Conservation (phyloP, 2,113 vertebrate species). For the Aptenodytes patagonicus region DNA sequence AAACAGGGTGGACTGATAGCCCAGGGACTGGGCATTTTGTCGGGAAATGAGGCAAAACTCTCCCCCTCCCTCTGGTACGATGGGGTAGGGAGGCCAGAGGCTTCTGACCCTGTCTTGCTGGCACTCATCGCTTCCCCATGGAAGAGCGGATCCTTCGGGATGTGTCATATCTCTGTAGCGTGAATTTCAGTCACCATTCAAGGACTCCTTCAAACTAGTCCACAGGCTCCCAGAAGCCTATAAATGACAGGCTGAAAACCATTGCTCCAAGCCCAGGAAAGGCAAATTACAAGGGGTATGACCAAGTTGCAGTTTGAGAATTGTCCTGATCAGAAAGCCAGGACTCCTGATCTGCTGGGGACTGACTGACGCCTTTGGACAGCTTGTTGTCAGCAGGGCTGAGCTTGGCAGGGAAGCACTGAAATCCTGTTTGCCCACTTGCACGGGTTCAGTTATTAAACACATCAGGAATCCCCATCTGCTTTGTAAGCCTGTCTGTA, state of each 20-base stretch:
- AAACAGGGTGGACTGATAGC: background rate
- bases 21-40: background rate
- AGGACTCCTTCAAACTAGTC: background rate
- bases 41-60: background rate
- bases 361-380: background rate
- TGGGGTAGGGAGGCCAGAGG: background rate
- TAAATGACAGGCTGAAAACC: background rate
- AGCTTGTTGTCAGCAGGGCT: background rate
- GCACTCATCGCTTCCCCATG: fast-evolving
- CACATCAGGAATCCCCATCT: slow-evolving; percentile 34
- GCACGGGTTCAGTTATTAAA: background rate
- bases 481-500: background rate
- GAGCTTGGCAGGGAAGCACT: background rate
- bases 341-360: background rate
- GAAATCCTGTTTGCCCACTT: slow-evolving; percentile 1
- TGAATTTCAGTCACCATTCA: background rate
- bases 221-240: background rate
- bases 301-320: background rate
- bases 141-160: background rate
- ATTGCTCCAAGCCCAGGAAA: background rate
- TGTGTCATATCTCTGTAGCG: background rate
- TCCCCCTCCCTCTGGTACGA: background rate
- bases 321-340: background rate
- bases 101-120: fast-evolving
- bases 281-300: background rate